Evolutionary conservation across 2,113 vertebrate genomes (phyloP), one percentile per base, ranked within the genome.

Genomic region (Chaetops frenatus): DNA sequence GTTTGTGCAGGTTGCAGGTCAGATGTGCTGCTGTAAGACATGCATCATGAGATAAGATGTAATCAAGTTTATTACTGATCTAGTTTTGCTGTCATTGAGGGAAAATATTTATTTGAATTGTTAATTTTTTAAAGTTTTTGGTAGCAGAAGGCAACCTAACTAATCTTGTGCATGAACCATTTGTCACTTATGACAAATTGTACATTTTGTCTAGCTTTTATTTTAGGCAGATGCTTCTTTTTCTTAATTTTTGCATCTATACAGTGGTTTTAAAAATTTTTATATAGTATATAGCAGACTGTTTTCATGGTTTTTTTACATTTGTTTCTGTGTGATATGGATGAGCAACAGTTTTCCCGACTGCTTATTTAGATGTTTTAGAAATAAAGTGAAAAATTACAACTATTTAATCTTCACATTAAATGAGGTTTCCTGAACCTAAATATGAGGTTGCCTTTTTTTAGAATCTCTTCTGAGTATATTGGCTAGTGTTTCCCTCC

Each of bases 261-360:
- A 21, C 79, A 84, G 35, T 62, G 6, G 0, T 8, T 5, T n/a
- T 29, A 24, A 11, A 51, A 74, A 21, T 5, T 18, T 35, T 23
- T 47, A 5, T 40, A 2, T 27, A 17, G 12, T 51, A 14, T 21
- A 21, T 14, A 58, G 9, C 20, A 42, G 38, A 73, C 14, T n/a
- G 7, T 18, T 77, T 73, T 4, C 1, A 2, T 61, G 7, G 0
- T 1, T 44, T 62, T 40, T 42, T 28, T 33, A 6, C 11, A 11
- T 64, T 73, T 70, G 7, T 76, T 87, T 73, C 31, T 83, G 7
- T 45, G 7, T 74, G 21, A 56, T 17, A 18, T 48, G 35, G 10
- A 60, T 60, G 44, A 81, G 42, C 19, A 70, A 50, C 23, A 12
- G 1, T 58, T 81, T 42, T 81, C 45, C 56, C 84, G n/a, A 17